phyloP scores from a whole-genome alignment of 2,888 invertebrate genomes.

The Xestoiulus laeticollis region DNA sequence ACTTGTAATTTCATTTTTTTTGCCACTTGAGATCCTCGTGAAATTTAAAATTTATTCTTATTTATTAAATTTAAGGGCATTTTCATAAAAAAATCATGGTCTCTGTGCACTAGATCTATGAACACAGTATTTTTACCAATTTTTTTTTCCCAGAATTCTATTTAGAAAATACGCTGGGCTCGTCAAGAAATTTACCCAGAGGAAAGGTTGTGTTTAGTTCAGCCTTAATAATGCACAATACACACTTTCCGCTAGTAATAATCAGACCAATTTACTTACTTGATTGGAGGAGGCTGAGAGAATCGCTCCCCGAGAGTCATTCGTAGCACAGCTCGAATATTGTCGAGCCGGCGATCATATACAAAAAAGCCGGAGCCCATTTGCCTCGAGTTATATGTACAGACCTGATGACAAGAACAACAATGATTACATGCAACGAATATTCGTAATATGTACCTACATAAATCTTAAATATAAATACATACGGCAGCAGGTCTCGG shows the following conservation, averaged over 20 bases:
- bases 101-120: no score
- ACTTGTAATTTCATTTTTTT: no score
- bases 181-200: no score
- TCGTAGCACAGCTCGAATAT: conserved; percentile 54
- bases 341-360: conserved; percentile 54
- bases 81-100: no score
- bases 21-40: no score
- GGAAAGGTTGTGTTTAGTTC: no score
- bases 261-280: conserved; percentile 51
- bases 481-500: conserved; percentile 55
- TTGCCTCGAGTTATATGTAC: conserved; percentile 54
- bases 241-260: background rate
- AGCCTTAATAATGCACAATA: no score
- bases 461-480: background rate
- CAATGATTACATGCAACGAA: background rate
- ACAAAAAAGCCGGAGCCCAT: conserved; percentile 56
- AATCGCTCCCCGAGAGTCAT: conserved; percentile 53
- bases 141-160: no score
- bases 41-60: no score
- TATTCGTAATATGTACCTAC: background rate
- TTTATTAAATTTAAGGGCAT: no score
- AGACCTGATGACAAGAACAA: conserved; percentile 51
- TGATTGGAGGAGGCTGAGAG: conserved; percentile 55
- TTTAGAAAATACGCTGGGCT: no score
- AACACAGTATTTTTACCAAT: no score